phyloP scores from a whole-genome alignment of 2,888 invertebrate species.

The Aelia acuminata region DNA sequence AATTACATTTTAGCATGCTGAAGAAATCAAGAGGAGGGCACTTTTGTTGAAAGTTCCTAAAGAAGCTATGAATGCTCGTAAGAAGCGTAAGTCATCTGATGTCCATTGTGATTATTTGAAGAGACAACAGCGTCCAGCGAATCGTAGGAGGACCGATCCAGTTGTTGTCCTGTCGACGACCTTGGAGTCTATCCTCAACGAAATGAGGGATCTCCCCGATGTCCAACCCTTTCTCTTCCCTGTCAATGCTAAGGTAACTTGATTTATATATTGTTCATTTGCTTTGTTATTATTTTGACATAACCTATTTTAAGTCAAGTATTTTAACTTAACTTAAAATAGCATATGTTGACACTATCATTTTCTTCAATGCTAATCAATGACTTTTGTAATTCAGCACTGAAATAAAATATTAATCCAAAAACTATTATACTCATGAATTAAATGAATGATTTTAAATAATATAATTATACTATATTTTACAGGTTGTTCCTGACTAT shows the following conservation, averaged over 20 bases:
- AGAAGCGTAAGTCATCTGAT: conserved; percentile 78
- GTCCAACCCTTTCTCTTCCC: conserved; percentile 94
- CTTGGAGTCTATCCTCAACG: conserved; percentile 91
- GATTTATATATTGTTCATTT: conserved; percentile 15
- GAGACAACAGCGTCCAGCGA: conserved; percentile 84
- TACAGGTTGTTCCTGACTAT: conserved; percentile 90
- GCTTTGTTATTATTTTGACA: no score
- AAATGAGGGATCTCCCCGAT: conserved; percentile 92
- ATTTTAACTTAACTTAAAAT: no score
- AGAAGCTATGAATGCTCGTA: conserved; percentile 77
- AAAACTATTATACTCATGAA: no score
- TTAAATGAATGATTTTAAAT: neutral
- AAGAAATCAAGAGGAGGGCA: conserved; percentile 86
- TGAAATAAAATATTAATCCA: no score
- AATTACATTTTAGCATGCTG: conserved; percentile 78
- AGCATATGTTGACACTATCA: no score
- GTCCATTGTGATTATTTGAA: conserved; percentile 92
- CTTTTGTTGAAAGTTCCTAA: conserved; percentile 84
- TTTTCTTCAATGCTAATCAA: no score
- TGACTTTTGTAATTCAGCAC: no score
- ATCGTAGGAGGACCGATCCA: conserved; percentile 94
- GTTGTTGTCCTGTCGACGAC: conserved; percentile 94
- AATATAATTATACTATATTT: conserved; percentile 60
- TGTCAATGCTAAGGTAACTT: conserved; percentile 86
- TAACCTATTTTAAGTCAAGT: no score